Base-by-base conservation (phyloP, 2,113 vertebrate genomes). In the Sapajus apella region DNA sequence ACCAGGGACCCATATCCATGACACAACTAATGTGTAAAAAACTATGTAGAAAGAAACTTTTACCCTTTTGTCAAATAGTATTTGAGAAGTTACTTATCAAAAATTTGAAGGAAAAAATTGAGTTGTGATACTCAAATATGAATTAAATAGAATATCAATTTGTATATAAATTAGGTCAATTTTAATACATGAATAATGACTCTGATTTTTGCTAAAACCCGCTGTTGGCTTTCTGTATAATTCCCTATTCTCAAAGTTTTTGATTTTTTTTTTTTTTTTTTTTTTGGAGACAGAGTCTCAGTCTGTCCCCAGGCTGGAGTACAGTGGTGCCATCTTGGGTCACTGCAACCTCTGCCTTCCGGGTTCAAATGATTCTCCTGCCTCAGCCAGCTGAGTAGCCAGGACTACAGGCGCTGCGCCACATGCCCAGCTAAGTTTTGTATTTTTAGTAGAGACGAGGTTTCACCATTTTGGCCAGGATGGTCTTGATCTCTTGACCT, bases 181-280 rank as follows among this genome's bases (percentile, higher is more conserved):
- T 95, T 83, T 95, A 92, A 79, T 23, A 93, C 6, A 3, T 94
- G 27, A 82, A 40, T 92, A 58, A 58, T 90, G 43, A 30, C 66
- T 72, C 37, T 83, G 35, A 66, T 35, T 89, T 96, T 93, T 90
- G 45, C 72, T 87, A 76, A 94, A 82, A 30, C 17, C 17, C 12
- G 43, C 18, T 90, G 11, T 93, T 97, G 72, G 27, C 45, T 87
- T 94, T 90, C 12, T 95, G 20, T 89, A 23, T 55, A 50, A 83
- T 87, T 82, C 81, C 27, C 45, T 61, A 50, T 81, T 95, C 37
- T 76, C 2, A 87, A 47, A 87, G 5, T n/a, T 84, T 96, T 95
- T 94, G 47, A 45, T 93, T 90, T 84, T 97, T 95, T 92, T 80
- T 96, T 95, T 92, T 80, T 96, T 94, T 84, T 94, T 84, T 97